A percentile compares a stretch with the other conserved stretches of the same genome.
phyloP scores from a whole-genome alignment of 1,140 invertebrate genomes.

The Formica exsecta region DNA sequence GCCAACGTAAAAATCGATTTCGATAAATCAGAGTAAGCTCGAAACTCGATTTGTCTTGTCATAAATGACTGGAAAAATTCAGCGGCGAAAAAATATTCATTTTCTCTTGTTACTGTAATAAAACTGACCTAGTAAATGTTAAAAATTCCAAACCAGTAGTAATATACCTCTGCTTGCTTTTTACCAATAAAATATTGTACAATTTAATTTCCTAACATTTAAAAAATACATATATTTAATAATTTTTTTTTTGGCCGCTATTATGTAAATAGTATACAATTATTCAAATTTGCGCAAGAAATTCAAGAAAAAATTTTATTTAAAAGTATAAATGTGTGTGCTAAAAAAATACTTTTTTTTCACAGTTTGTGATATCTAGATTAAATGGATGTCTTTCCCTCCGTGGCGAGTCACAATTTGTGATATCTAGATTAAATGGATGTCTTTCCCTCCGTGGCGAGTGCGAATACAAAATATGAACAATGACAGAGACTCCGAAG shows the following conservation, averaged over 20 bases:
- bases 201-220: not conserved
- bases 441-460: not conserved
- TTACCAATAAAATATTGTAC: not conserved
- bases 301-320: not conserved
- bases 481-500: not conserved
- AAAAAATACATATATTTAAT: not conserved
- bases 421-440: not conserved
- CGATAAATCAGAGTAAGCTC: conserved; percentile 28
- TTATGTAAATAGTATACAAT: not conserved
- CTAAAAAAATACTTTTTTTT: not conserved
- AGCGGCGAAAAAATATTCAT: not conserved
- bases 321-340: not conserved
- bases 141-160: not conserved
- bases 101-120: not conserved
- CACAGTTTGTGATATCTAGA: not conserved
- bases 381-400: not conserved
- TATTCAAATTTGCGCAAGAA: not conserved
- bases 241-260: not conserved
- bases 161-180: not conserved
- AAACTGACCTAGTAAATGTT: not conserved
- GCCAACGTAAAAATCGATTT: conserved; percentile 28
- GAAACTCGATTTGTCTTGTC: conserved; percentile 16
- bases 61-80: conserved; percentile 23
- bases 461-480: not conserved
- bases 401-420: not conserved